phyloP scores from a whole-genome alignment of 2,888 invertebrate genomes.

The Fissipunctia ypsillon region DNA sequence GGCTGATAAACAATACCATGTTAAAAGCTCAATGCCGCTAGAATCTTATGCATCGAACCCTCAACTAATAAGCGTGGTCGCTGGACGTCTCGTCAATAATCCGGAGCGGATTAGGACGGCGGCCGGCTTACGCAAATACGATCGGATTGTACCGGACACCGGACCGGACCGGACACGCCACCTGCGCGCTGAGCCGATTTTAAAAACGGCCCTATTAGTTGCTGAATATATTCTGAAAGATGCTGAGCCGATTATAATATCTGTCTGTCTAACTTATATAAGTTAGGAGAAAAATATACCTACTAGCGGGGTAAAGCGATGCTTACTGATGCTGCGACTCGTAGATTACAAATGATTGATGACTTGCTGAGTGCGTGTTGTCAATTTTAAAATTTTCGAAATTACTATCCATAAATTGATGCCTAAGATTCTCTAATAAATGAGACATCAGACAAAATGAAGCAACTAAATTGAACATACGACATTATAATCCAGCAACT shows the following conservation, averaged over 20 bases:
- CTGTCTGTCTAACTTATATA: background rate
- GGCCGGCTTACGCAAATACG: conserved; percentile 87
- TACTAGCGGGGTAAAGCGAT: background rate
- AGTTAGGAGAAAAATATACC: background rate
- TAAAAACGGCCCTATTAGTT: conserved; percentile 59
- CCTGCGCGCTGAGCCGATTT: conserved; percentile 60
- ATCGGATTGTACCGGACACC: conserved; percentile 74
- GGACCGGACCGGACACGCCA: conserved; percentile 62
- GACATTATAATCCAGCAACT: conserved; percentile 13
- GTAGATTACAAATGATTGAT: background rate
- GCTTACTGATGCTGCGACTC: no score
- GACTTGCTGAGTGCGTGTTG: background rate
- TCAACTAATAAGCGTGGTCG: conserved; percentile 73
- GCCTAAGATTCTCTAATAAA: no score
- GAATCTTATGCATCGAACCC: conserved; percentile 4
- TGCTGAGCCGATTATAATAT: conserved; percentile 18
- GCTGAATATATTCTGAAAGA: conserved; percentile 30
- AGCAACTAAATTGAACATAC: background rate
- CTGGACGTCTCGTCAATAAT: conserved; percentile 82
- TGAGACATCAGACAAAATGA: background rate
- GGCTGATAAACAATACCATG: background rate
- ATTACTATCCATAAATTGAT: no score
- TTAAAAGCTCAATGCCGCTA: conserved; percentile 13
- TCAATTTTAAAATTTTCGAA: no score
- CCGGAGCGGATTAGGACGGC: conserved; percentile 78